Conservation (phyloP, 2,113 vertebrate species). For the Mesembrinibis cayennensis region DNA sequence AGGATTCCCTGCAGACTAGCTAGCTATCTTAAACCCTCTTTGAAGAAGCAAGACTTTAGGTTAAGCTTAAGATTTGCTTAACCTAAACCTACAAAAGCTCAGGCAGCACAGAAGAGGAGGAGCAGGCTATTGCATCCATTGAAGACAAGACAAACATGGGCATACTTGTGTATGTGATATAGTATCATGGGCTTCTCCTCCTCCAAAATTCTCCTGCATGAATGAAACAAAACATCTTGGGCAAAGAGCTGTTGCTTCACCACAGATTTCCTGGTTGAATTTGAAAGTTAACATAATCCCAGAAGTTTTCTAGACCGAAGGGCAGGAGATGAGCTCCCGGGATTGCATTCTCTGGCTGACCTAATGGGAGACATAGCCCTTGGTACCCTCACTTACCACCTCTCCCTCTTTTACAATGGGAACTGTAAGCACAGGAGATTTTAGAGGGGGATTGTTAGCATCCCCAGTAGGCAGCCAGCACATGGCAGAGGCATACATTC, state of each 20-base stretch:
- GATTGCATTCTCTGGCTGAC: not conserved
- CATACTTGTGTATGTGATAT: accelerated
- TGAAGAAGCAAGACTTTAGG: not conserved
- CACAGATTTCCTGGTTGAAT: not conserved
- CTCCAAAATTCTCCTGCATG: not conserved
- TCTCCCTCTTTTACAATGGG: not conserved
- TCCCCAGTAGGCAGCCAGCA: not conserved
- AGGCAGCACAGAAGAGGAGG: not conserved
- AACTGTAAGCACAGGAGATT: not conserved
- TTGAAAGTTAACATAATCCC: not conserved
- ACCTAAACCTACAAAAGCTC: not conserved
- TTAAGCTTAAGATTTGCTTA: not conserved
- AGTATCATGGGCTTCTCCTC: not conserved
- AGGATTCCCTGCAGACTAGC: not conserved
- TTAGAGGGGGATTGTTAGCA: not conserved
- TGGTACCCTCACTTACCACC: accelerated
- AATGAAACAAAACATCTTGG: not conserved
- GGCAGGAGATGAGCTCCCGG: not conserved
- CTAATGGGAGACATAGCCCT: not conserved
- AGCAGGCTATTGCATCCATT: accelerated
- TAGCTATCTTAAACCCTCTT: not conserved
- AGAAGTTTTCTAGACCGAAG: not conserved
- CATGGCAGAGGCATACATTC: not conserved
- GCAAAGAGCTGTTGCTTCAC: not conserved
- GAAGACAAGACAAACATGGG: not conserved